Evolutionary conservation across 2,113 vertebrate genomes (phyloP).

Genomic region (Oncorhynchus tshawytscha): DNA sequence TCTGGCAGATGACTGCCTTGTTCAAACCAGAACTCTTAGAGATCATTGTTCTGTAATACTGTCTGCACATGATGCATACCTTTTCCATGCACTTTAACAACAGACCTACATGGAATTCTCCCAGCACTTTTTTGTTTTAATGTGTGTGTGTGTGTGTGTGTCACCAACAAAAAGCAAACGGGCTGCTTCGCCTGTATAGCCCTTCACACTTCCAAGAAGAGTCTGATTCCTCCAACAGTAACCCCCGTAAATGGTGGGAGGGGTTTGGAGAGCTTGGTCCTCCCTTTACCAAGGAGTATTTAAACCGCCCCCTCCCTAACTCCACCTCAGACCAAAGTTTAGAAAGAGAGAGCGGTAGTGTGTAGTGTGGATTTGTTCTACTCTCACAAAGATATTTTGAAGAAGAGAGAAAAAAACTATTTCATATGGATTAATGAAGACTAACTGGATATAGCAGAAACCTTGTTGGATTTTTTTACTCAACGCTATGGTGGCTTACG

Average conservation of each 20-base stretch:
- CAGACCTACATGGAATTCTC: too few relatives aligned
- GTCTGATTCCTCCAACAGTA: not conserved
- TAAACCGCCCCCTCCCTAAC: constrained; percentile 47
- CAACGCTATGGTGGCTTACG: constrained; percentile 92
- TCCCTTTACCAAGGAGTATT: constrained; percentile 48
- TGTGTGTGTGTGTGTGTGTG: not conserved
- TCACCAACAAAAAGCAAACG: not conserved
- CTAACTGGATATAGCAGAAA: constrained; percentile 10
- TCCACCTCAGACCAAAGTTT: constrained; percentile 61
- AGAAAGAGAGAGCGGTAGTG: constrained; percentile 23
- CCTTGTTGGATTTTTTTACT: constrained; percentile 43
- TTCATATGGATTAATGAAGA: constrained; percentile 55
- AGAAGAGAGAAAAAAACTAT: not conserved
- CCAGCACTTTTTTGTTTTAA: not conserved
- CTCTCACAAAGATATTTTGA: constrained; percentile 23
- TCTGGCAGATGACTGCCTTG: not conserved
- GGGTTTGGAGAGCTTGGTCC: constrained; percentile 27
- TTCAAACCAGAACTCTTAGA: not conserved
- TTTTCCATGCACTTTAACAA: too few relatives aligned
- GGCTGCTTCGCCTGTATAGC: not conserved
- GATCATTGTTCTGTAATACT: not conserved
- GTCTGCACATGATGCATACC: not conserved
- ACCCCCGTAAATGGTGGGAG: constrained; percentile 13
- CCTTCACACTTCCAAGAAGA: constrained; percentile 24
- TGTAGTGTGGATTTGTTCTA: constrained; percentile 30